Conservation (phyloP, 2,888 invertebrate genomes). For the Leucophenga montana region DNA sequence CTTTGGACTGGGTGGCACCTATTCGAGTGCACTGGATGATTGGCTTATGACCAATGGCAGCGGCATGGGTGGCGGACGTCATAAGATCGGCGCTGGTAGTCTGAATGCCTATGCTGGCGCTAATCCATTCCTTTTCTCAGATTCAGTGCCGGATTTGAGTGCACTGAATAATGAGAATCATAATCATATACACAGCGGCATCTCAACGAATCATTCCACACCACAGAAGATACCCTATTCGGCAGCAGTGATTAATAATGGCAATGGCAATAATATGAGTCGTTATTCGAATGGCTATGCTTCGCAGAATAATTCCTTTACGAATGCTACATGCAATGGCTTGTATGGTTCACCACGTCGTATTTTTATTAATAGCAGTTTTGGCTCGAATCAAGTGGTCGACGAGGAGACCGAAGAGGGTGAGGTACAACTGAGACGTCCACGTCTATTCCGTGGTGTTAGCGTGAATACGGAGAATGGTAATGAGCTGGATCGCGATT, state of each 20-base stretch:
- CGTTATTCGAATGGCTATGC: conserved; percentile 70
- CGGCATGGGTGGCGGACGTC: conserved; percentile 69
- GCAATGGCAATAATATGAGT: conserved; percentile 60
- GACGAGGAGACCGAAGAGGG: conserved; percentile 70
- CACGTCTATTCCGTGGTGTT: conserved; percentile 62
- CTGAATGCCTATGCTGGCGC: conserved; percentile 69
- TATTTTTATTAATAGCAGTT: conserved; percentile 71
- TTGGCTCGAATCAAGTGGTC: conserved; percentile 70
- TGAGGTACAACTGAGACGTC: conserved; percentile 70
- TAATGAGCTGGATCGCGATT: conserved; percentile 71
- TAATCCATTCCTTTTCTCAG: conserved; percentile 72
- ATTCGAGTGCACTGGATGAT: conserved; percentile 76
- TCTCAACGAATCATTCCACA: conserved; percentile 72
- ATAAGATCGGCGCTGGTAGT: conserved; percentile 72
- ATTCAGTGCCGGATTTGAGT: conserved; percentile 72
- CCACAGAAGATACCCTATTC: conserved; percentile 71
- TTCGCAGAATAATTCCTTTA: conserved; percentile 69
- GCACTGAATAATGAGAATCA: conserved; percentile 72
- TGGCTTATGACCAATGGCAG: conserved; percentile 74
- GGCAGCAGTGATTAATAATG: conserved; percentile 35
- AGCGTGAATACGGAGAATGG: conserved; percentile 69
- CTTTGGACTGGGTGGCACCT: conserved; percentile 72
- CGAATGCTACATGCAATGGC: conserved; percentile 54
- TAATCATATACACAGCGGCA: conserved; percentile 65
- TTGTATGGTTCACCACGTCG: conserved; percentile 71